Evolutionary conservation across 2,888 invertebrate genomes (phyloP), one percentile per base, ranked within the genome.

Genomic region (Digitonthophagus gazella): DNA sequence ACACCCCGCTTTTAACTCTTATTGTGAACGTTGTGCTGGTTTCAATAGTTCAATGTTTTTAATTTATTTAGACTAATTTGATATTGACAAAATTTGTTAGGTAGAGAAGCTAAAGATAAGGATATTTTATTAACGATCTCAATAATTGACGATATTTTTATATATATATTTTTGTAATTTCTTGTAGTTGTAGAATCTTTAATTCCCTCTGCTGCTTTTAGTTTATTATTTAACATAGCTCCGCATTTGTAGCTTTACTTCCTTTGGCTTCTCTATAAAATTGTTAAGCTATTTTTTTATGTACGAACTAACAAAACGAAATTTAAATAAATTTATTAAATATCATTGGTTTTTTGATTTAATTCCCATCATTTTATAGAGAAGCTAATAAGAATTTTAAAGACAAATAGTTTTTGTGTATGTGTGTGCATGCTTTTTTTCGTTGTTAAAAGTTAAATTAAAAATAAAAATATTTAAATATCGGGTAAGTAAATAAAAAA

Each of bases 201-300:
- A 71, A 67, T 73, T 72, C 58, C 19, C 55, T 15, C 11, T 58
- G 18, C 19, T 61, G 20, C 61, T 18, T 61, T 18, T 69, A 63
- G 74, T 72, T 71, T 74, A 71, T 67, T 71, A 72, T 68, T 70
- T 71, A 73, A 67, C 76, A 75, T 61, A 20, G 18, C n/a, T 11
- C 28, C 28, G 28, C 61, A 20, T 77, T 78, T 79, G 71, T 78
- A 79, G 80, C 78, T 80, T 75, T 79, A 77, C 77, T 81, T 81
- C 80, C 79, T 76, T 76, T 80, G 80, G 82, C 81, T 82, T 82
- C 82, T 82, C 81, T 80, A 80, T 80, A 77, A 75, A 69, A 72
- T 71, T 68, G 18, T 57, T 69, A 67, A 14, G 55, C 55, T 57
- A 18, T 56, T 64, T 28, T 67, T 64, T 44, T 69, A 63, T 66